These are phyloP conservation scores for Lycodopsis pacificus DNA, from an alignment of 2,797 vertebrate species.

Conservation along the genomic window DNA sequence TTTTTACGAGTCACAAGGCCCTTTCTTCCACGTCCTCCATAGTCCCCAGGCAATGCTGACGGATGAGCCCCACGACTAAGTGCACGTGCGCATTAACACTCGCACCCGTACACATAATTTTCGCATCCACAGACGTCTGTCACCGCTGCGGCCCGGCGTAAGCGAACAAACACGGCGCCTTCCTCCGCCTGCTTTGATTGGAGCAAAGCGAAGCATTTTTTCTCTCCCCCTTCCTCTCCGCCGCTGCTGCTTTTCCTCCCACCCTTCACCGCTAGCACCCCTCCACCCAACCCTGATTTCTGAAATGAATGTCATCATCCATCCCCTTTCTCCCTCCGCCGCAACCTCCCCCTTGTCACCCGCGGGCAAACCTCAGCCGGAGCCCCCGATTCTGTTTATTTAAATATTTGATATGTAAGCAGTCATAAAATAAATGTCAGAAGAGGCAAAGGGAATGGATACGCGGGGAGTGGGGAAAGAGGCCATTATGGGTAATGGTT, in stretches of 20 bases:
- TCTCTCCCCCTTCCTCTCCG: slow-evolving; percentile 50
- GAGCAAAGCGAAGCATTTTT: slow-evolving; percentile 78
- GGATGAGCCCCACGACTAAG: slow-evolving; percentile 71
- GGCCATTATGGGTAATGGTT: slow-evolving; percentile 82
- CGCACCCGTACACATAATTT: slow-evolving; percentile 28
- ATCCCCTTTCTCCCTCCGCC: slow-evolving; percentile 44
- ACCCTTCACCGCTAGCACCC: slow-evolving; percentile 35
- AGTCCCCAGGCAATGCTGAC: slow-evolving; percentile 76
- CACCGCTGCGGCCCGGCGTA: slow-evolving; percentile 67
- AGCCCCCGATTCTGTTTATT: slow-evolving; percentile 82
- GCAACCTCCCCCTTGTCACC: slow-evolving; percentile 53
- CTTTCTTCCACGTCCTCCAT: slow-evolving; percentile 70
- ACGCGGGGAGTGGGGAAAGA: slow-evolving; percentile 56
- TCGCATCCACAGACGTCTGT: slow-evolving; percentile 49
- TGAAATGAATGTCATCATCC: slow-evolving; percentile 76
- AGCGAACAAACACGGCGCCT: slow-evolving; percentile 62
- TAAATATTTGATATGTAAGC: slow-evolving; percentile 88
- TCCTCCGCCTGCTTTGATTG: slow-evolving; percentile 76
- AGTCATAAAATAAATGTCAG: slow-evolving; percentile 87
- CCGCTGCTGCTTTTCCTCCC: slow-evolving; percentile 45
- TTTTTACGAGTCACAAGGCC: slow-evolving; percentile 82
- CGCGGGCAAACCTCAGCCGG: slow-evolving; percentile 68
- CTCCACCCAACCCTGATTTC: slow-evolving; percentile 33
- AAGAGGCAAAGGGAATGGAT: slow-evolving; percentile 73
- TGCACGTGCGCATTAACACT: slow-evolving; percentile 39